Evolutionary conservation across 2,888 invertebrate species (phyloP).

Genomic region (Xanthorhoe spadicearia): DNA sequence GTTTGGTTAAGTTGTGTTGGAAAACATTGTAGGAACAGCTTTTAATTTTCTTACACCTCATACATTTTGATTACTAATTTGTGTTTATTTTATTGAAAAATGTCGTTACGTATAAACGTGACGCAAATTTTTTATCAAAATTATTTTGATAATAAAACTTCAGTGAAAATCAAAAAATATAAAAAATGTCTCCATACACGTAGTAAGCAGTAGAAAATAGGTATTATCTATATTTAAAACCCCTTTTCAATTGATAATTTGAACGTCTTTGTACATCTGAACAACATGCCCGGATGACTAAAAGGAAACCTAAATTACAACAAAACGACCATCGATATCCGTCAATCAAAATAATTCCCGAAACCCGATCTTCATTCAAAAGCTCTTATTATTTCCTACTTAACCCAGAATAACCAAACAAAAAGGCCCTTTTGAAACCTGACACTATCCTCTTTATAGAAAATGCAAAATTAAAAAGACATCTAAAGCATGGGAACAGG

Average conservation of each 20-base stretch:
- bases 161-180: no score
- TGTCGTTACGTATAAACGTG: no score
- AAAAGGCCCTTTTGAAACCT: constrained; percentile 70
- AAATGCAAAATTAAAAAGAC: constrained; percentile 78
- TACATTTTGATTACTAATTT: no score
- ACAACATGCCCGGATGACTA: constrained; percentile 36
- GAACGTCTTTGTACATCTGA: not conserved
- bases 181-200: no score
- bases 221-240: not conserved
- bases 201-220: no score
- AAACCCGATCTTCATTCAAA: constrained; percentile 60
- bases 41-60: not conserved
- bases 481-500: constrained; percentile 71
- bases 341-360: constrained; percentile 66
- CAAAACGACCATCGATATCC: constrained; percentile 57
- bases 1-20: not conserved
- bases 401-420: constrained; percentile 60
- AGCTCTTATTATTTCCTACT: constrained; percentile 70
- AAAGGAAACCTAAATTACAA: constrained; percentile 48
- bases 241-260: constrained; percentile 13
- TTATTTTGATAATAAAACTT: no score
- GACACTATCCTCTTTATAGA: constrained; percentile 73
- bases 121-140: no score
- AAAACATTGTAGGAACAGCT: not conserved
- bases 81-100: no score